Evolutionary conservation across 2,888 invertebrate genomes (phyloP).

Genomic region (Exephanes ischioxanthus): DNA sequence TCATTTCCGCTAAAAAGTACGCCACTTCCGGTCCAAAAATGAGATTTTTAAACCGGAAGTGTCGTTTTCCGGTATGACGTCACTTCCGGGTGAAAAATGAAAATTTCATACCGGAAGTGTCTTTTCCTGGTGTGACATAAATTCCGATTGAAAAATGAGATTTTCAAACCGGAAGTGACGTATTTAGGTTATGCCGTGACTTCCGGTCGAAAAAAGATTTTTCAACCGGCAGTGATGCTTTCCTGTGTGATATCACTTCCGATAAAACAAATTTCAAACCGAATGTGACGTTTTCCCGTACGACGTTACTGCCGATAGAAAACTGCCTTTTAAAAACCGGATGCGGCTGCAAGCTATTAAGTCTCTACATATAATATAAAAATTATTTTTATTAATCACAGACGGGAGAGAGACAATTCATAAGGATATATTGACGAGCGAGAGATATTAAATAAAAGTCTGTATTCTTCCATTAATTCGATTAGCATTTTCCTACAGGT

Average conservation of each 20-base stretch:
- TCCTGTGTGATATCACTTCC: too few species aligned
- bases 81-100: background rate
- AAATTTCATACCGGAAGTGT: background rate
- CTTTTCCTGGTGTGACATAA: background rate
- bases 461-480: slow-evolving; percentile 55
- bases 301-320: background rate
- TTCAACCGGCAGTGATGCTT: background rate
- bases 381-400: slow-evolving; percentile 4
- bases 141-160: background rate
- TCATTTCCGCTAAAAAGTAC: background rate
- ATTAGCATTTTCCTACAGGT: slow-evolving; percentile 54
- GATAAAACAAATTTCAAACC: too few species aligned
- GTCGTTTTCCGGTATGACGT: background rate
- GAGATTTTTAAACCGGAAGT: background rate
- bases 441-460: slow-evolving; percentile 29
- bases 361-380: background rate
- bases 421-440: background rate
- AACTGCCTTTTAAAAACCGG: background rate
- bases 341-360: background rate
- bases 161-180: background rate
- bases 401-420: background rate
- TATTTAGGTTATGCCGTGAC: background rate
- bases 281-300: too few species aligned
- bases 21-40: background rate
- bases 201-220: background rate